Percentiles rank a stretch among this genome's conserved stretches.
phyloP scores from a whole-genome alignment of 2,888 invertebrate genomes.

The Pollenia labialis region DNA sequence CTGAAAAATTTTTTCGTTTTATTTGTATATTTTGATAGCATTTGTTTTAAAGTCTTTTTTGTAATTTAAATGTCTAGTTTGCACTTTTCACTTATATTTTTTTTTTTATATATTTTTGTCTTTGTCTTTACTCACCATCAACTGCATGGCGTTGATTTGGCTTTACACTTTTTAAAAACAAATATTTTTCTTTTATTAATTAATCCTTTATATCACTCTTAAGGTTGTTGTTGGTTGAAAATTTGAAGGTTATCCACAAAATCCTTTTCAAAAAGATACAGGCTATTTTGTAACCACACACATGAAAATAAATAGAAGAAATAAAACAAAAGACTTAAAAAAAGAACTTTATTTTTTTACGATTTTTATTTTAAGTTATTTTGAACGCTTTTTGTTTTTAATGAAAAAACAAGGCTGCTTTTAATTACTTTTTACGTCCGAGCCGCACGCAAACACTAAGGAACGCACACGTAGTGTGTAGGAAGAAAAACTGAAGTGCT shows the following conservation, averaged over 20 bases:
- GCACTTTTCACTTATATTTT: background rate
- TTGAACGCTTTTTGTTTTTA: constrained; percentile 19
- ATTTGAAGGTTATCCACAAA: constrained; percentile 56
- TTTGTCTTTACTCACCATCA: constrained; percentile 63
- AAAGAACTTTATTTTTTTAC: constrained; percentile 70
- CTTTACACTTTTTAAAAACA: background rate
- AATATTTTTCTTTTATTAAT: background rate
- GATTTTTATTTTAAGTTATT: background rate
- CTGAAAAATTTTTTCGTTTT: background rate
- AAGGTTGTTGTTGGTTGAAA: constrained; percentile 19
- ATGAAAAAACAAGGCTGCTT: background rate
- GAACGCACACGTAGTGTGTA: constrained; percentile 73
- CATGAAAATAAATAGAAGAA: constrained; percentile 62
- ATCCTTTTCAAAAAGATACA: constrained; percentile 54
- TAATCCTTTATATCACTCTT: constrained; percentile 8
- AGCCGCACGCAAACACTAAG: constrained; percentile 73
- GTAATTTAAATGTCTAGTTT: constrained; percentile 14
- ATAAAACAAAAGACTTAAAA: constrained; percentile 76
- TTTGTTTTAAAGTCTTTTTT: constrained; percentile 8
- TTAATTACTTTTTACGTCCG: constrained; percentile 69
- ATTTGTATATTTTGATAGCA: background rate
- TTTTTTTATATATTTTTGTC: background rate
- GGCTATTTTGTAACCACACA: constrained; percentile 48
- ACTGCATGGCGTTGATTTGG: constrained; percentile 55
- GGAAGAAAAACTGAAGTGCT: constrained; percentile 58